phyloP scores from a whole-genome alignment of 1,140 invertebrate species.

The Bemisia tabaci region DNA sequence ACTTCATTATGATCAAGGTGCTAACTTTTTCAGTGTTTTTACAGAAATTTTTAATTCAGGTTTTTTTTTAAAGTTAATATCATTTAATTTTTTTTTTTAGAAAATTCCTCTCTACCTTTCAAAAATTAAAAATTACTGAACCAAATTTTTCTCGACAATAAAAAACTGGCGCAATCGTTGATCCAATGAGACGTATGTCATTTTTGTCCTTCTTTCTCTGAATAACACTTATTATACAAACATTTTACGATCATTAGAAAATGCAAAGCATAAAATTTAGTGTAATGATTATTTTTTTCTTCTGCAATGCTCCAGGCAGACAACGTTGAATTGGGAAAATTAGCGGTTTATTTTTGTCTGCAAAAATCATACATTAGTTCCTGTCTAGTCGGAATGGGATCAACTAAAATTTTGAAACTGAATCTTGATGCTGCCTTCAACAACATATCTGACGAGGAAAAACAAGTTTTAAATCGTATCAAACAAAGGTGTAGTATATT shows the following conservation, averaged over 20 bases:
- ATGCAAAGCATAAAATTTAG: not conserved
- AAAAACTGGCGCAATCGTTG: too few species aligned
- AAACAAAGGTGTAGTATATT: conserved; percentile 49
- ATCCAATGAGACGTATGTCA: not conserved
- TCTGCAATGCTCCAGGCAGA: conserved; percentile 33
- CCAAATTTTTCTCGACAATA: too few species aligned
- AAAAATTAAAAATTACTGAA: too few species aligned
- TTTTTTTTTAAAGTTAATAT: too few species aligned
- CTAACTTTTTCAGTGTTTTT: too few species aligned
- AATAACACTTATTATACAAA: conserved; percentile 5
- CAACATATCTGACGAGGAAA: conserved; percentile 46
- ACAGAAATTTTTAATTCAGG: too few species aligned
- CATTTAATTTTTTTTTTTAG: too few species aligned
- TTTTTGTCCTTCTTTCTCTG: not conserved
- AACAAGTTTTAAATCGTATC: conserved; percentile 41
- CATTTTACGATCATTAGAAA: not conserved
- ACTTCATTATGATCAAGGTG: too few species aligned
- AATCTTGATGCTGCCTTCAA: conserved; percentile 43
- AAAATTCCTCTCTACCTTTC: too few species aligned
- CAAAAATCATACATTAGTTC: conserved; percentile 40
- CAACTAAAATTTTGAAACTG: conserved; percentile 37
- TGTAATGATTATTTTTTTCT: conserved; percentile 7
- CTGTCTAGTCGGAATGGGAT: conserved; percentile 55
- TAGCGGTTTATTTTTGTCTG: conserved; percentile 52
- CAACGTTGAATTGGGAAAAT: conserved; percentile 49